Conservation (phyloP, 64 coral and sea anemone genomes). For the Stylophora pistillata region DNA sequence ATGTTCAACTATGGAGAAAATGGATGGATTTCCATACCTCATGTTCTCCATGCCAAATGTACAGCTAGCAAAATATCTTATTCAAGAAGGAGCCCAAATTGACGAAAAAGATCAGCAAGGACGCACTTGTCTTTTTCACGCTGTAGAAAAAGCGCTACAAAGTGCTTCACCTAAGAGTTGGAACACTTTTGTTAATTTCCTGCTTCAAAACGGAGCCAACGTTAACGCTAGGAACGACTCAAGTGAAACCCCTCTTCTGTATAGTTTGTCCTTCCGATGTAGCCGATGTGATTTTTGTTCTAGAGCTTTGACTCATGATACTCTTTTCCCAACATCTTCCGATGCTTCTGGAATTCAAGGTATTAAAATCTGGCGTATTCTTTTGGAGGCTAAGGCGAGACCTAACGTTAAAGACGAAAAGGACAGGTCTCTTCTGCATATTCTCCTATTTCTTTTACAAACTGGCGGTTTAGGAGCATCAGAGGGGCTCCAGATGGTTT, state of each 20-base stretch:
- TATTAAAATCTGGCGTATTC: background rate
- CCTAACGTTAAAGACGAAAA: background rate
- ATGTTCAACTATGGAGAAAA: background rate
- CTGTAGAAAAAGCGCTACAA: background rate
- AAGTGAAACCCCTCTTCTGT: conserved; percentile 21
- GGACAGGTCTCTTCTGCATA: conserved; percentile 11
- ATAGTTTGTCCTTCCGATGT: background rate
- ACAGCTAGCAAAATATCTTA: background rate
- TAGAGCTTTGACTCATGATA: too few relatives aligned
- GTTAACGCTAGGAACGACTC: conserved; percentile 2
- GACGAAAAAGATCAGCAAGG: conserved; percentile 11
- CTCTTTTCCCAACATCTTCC: background rate
- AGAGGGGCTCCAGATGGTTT: background rate
- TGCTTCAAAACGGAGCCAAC: conserved; percentile 22
- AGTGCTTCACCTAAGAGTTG: background rate
- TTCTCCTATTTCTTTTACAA: background rate
- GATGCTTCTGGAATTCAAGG: background rate
- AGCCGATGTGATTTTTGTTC: background rate
- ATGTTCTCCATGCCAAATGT: conserved; percentile 11
- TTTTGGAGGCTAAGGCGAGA: conserved; percentile 9
- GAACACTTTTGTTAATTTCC: background rate
- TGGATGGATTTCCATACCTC: background rate
- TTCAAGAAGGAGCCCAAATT: background rate
- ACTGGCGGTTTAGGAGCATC: background rate
- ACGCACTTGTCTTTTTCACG: background rate